Evolutionary conservation across 1,140 invertebrate genomes (phyloP).

Genomic region (Drosophila lowei): DNA sequence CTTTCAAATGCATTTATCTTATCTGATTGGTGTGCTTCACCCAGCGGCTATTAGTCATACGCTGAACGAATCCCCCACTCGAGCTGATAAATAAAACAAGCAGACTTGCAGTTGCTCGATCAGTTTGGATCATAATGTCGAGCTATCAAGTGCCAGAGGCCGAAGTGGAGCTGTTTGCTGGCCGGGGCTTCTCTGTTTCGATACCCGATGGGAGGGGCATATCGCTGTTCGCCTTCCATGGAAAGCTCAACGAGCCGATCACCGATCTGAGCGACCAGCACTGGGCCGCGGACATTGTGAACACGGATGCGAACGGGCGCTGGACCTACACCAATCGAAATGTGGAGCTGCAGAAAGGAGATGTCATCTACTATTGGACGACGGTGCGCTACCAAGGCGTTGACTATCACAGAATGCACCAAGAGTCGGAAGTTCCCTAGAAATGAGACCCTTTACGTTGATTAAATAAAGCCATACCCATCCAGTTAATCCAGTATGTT

Average conservation of each 20-base stretch:
- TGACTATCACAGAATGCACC: slow-evolving; percentile 5
- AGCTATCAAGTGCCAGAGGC: too few species aligned
- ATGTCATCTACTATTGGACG: slow-evolving; percentile 2
- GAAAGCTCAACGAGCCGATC: slow-evolving; percentile 4
- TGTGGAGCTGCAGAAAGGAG: not conserved
- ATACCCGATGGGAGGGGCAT: too few species aligned
- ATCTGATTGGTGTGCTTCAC: not conserved
- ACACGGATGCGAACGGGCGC: not conserved
- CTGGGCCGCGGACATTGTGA: not conserved
- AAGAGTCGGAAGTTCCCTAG: not conserved
- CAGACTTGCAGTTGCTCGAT: not conserved
- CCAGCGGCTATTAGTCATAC: not conserved
- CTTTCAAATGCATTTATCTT: too few species aligned
- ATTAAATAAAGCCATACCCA: slow-evolving; percentile 9
- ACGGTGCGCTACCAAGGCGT: not conserved
- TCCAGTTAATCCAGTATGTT: not conserved
- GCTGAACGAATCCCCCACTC: too few species aligned
- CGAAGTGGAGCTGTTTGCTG: too few species aligned
- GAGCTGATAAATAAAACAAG: not conserved
- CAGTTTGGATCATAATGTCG: too few species aligned
- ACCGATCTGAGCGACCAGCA: not conserved
- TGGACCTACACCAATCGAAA: slow-evolving; percentile 5
- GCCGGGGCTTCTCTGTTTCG: too few species aligned
- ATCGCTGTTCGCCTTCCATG: slow-evolving; percentile 2
- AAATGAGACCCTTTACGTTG: not conserved